Conservation (phyloP, 1,140 invertebrate species). For the Drosophila setifemur region DNA sequence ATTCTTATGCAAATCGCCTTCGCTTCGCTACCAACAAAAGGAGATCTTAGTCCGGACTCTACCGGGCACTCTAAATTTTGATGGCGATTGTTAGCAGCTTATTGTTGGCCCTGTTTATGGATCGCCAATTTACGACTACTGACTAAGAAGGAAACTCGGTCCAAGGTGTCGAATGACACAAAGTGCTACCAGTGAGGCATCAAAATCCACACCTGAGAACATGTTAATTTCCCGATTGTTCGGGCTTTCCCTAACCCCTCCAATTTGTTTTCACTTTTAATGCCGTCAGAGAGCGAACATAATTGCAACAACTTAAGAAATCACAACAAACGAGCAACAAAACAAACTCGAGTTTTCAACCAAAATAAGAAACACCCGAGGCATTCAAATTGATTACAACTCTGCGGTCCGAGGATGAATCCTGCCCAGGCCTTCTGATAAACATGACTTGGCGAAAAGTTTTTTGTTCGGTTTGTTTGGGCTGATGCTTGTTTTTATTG, state of each 20-base stretch:
- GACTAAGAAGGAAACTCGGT: conserved; percentile 29
- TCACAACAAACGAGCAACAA: conserved; percentile 71
- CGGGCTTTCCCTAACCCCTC: neutral
- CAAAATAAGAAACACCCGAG: conserved; percentile 40
- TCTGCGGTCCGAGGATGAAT: conserved; percentile 18
- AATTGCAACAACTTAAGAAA: conserved; percentile 78
- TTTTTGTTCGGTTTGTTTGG: conserved; percentile 46
- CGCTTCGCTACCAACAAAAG: conserved; percentile 12
- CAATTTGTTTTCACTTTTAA: conserved; percentile 54
- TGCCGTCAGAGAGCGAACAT: conserved; percentile 42
- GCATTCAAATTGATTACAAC: conserved; percentile 77
- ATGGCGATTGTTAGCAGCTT: conserved; percentile 64
- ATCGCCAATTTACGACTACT: conserved; percentile 59
- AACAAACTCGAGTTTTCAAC: conserved; percentile 41
- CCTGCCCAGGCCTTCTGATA: conserved; percentile 60
- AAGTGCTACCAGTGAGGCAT: conserved; percentile 42
- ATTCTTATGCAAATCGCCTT: conserved; percentile 72
- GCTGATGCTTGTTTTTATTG: conserved; percentile 77
- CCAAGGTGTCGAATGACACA: conserved; percentile 23
- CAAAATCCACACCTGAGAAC: conserved; percentile 27
- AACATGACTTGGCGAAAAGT: conserved; percentile 70
- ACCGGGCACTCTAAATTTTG: conserved; percentile 51
- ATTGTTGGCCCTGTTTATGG: conserved; percentile 58
- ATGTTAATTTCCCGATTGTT: conserved; percentile 53
- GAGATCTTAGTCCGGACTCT: conserved; percentile 28